Conservation (phyloP, 1,140 invertebrate species). For the Choristoneura fumiferana region DNA sequence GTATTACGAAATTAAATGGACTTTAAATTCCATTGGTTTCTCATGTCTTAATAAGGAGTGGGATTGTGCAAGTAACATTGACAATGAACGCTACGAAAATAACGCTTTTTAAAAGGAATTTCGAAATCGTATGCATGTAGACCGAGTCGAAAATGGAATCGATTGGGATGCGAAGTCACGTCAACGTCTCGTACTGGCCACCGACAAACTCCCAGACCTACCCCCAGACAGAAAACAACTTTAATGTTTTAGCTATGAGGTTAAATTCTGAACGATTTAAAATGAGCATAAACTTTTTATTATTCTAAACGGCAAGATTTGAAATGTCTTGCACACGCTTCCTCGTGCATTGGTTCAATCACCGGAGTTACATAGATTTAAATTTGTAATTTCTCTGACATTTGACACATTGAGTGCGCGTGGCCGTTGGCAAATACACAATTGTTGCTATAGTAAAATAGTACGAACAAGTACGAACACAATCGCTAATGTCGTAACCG, state of each 20-base stretch:
- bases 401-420: slow-evolving; percentile 9
- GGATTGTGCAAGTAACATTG: too few relatives aligned
- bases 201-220: not conserved
- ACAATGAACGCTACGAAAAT: not conserved
- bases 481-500: too few relatives aligned
- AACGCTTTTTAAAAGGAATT: not conserved
- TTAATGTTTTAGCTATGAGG: not conserved
- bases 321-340: not conserved
- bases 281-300: not conserved
- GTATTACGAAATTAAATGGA: not conserved
- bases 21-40: not conserved
- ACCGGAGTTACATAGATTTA: slow-evolving; percentile 12
- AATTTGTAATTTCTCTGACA: slow-evolving; percentile 17
- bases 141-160: slow-evolving; percentile 13
- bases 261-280: not conserved
- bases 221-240: not conserved
- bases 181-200: not conserved
- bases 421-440: not conserved
- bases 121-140: slow-evolving; percentile 17
- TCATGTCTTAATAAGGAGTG: too few relatives aligned
- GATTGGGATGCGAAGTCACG: slow-evolving; percentile 15
- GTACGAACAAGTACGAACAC: too few relatives aligned
- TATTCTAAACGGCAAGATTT: not conserved
- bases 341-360: slow-evolving; percentile 9
- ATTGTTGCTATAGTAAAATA: slow-evolving; percentile 2